Evolutionary conservation across 2,113 vertebrate genomes (phyloP).

Genomic region (Sinocyclocheilus rhinocerous): DNA sequence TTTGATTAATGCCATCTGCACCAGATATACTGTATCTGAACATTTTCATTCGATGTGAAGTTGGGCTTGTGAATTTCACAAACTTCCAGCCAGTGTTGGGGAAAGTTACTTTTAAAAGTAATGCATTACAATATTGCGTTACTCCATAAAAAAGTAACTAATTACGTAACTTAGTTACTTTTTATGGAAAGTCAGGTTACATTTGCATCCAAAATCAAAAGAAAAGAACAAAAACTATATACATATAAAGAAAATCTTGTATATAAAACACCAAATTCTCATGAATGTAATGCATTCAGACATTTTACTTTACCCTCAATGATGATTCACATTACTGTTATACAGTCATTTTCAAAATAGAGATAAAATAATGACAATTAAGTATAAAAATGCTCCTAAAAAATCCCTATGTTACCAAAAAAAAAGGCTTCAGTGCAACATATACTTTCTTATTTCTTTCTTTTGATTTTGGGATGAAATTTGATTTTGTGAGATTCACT

Average conservation of each 20-base stretch:
- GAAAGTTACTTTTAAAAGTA: too few species aligned
- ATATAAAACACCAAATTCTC: background rate
- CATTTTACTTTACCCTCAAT: background rate
- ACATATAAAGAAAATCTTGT: background rate
- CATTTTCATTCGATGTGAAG: background rate
- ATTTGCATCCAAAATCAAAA: background rate
- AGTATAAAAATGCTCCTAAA: background rate
- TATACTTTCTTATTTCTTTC: background rate
- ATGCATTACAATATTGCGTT: too few species aligned
- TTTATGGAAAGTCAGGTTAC: background rate
- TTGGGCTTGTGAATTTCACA: background rate
- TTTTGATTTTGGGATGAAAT: background rate
- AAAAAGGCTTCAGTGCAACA: background rate
- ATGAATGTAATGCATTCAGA: background rate
- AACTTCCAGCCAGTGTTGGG: background rate
- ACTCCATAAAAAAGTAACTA: too few species aligned
- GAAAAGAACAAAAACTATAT: background rate
- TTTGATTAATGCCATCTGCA: background rate
- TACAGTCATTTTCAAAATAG: background rate
- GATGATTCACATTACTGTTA: background rate
- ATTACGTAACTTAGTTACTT: too few species aligned
- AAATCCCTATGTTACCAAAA: background rate
- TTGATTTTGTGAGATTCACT: background rate
- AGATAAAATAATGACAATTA: background rate
- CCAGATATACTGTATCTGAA: background rate